phyloP scores from a whole-genome alignment of 1,140 invertebrate genomes.

The Hypsibius dujardini region DNA sequence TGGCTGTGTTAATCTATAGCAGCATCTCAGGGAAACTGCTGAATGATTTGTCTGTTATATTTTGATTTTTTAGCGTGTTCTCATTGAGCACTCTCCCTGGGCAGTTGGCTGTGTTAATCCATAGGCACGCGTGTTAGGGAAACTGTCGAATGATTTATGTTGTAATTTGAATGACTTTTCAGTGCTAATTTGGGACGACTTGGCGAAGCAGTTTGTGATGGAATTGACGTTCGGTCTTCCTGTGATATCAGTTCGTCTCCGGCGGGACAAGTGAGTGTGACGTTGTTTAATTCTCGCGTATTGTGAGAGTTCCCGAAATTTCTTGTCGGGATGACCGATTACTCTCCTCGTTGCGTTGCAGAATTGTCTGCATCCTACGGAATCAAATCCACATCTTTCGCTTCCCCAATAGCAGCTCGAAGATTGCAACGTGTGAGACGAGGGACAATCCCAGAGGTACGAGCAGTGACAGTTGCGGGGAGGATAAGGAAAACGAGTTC shows the following conservation, averaged over 20 bases:
- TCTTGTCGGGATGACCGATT: slow-evolving; percentile 13
- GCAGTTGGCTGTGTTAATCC: no score
- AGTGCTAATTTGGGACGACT: slow-evolving; percentile 56
- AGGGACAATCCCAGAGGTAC: slow-evolving; percentile 48
- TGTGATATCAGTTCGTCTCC: slow-evolving; percentile 46
- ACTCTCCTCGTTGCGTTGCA: slow-evolving; percentile 34
- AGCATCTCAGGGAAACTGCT: no score
- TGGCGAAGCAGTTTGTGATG: slow-evolving; percentile 49
- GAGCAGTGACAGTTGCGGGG: no score
- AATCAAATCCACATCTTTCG: slow-evolving; percentile 64
- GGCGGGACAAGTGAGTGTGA: slow-evolving; percentile 42
- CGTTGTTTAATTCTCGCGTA: slow-evolving; percentile 18
- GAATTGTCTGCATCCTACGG: slow-evolving; percentile 58
- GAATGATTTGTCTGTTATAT: no score
- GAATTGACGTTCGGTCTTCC: slow-evolving; percentile 59
- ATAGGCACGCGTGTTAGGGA: no score
- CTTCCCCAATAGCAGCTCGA: slow-evolving; percentile 48
- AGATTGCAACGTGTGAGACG: slow-evolving; percentile 54
- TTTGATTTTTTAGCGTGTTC: no score
- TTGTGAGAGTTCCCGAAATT: slow-evolving; percentile 18
- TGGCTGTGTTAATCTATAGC: no score
- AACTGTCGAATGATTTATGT: slow-evolving; percentile 4
- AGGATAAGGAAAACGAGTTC: no score
- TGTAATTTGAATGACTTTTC: slow-evolving; percentile 13
- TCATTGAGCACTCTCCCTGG: no score